Conservation (phyloP, 2,888 invertebrate genomes). For the Rhaphigaster nebulosa region DNA sequence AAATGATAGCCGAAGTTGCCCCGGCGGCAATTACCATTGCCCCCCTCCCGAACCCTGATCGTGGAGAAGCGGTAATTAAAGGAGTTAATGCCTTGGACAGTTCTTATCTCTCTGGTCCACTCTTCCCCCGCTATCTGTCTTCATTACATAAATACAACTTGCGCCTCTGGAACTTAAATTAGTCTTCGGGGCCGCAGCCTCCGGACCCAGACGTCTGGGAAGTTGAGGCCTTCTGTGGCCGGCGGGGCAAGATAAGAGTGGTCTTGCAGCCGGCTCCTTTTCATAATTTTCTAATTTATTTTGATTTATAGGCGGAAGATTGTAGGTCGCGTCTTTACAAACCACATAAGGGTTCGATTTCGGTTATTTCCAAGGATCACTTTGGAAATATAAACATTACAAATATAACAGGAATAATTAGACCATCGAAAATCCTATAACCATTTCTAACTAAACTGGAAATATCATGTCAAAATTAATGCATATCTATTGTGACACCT, state of each 20-base stretch:
- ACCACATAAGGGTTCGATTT: neutral
- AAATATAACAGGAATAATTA: too few relatives aligned
- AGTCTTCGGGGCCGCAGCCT: neutral
- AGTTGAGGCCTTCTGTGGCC: neutral
- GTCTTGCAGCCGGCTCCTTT: neutral
- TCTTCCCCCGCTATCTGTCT: neutral
- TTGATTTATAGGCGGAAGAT: neutral
- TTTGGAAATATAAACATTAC: too few relatives aligned
- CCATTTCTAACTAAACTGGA: too few relatives aligned
- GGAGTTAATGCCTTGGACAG: conserved; percentile 2
- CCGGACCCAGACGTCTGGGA: neutral
- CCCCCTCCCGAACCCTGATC: too few relatives aligned
- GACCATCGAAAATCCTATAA: too few relatives aligned
- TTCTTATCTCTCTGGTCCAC: neutral
- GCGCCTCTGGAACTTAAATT: conserved; percentile 4
- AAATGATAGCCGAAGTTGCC: neutral
- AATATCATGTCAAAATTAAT: too few relatives aligned
- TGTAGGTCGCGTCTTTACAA: neutral
- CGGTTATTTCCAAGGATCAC: neutral
- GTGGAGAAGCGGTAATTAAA: conserved; percentile 22
- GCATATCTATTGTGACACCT: too few relatives aligned
- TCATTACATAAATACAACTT: conserved; percentile 49
- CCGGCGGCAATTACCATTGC: neutral
- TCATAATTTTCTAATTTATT: neutral
- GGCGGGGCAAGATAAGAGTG: neutral